Conservation (phyloP, 2,797 vertebrate species). For the Epinephelus awoara region DNA sequence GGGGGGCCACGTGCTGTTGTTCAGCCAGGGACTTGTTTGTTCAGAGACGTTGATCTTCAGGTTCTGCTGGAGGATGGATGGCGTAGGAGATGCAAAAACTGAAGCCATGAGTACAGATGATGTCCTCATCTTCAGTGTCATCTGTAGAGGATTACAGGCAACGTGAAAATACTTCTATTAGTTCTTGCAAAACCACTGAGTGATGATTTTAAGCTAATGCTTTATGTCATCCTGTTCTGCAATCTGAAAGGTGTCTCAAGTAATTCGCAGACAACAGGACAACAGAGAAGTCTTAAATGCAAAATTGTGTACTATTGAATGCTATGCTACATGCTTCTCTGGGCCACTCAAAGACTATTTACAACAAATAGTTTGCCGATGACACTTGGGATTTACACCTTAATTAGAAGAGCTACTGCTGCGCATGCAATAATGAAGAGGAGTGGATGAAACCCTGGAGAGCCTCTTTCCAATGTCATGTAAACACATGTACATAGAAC, state of each 20-base stretch:
- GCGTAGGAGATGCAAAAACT: conserved; percentile 33
- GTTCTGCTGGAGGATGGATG: conserved; percentile 34
- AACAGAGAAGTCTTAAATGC: conserved; percentile 12
- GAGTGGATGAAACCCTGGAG: conserved; percentile 10
- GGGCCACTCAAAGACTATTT: conserved; percentile 21
- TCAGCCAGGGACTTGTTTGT: conserved; percentile 26
- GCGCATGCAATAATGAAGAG: conserved; percentile 7
- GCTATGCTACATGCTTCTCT: conserved; percentile 18
- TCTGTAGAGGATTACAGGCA: conserved; percentile 56
- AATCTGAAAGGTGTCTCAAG: background rate
- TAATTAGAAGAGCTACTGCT: conserved; percentile 25
- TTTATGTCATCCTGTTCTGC: background rate
- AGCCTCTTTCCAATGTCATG: background rate
- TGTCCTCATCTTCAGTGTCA: conserved; percentile 53
- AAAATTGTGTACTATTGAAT: conserved; percentile 13
- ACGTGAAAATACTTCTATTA: conserved; percentile 5
- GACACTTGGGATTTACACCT: conserved; percentile 12
- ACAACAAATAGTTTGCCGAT: conserved; percentile 22
- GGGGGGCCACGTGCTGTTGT: conserved; percentile 31
- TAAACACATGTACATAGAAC: background rate
- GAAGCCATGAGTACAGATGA: conserved; percentile 41
- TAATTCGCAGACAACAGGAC: background rate
- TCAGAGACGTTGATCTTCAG: conserved; percentile 63
- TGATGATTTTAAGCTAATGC: background rate
- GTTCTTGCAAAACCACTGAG: conserved; percentile 1